A percentile compares a stretch with the other conserved stretches of the same genome.
Conservation (phyloP, 2,797 vertebrate species). For the Geotrypetes seraphini region DNA sequence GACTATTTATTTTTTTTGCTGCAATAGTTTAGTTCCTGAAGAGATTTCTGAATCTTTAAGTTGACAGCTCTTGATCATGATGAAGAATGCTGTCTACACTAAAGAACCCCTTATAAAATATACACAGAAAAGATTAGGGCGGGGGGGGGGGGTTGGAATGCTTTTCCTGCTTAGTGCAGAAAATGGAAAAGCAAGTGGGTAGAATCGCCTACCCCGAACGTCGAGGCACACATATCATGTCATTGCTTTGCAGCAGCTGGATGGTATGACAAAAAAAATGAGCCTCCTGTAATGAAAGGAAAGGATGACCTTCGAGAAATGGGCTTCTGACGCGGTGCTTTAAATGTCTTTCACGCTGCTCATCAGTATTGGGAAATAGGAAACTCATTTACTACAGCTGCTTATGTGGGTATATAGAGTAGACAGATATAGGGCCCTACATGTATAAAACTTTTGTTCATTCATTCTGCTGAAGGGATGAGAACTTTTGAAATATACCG, state of each 20-base stretch:
- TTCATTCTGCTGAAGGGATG: background rate
- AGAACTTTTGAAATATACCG: background rate
- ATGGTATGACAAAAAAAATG: background rate
- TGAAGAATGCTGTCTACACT: background rate
- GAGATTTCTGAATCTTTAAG: background rate
- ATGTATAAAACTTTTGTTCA: background rate
- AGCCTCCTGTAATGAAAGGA: background rate
- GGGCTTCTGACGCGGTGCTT: background rate
- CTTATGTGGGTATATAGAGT: background rate
- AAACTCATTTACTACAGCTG: background rate
- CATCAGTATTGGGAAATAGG: background rate
- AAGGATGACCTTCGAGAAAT: background rate
- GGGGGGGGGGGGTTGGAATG: no score
- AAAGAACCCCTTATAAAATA: no score
- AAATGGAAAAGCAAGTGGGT: background rate
- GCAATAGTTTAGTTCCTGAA: background rate
- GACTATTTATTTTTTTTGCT: background rate
- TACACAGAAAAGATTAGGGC: background rate
- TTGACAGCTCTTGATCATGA: background rate
- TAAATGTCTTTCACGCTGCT: background rate
- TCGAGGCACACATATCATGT: background rate
- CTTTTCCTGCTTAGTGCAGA: background rate
- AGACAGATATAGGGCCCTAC: background rate
- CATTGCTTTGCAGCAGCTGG: background rate
- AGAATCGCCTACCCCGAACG: background rate